Evolutionary conservation across 2,888 invertebrate genomes (phyloP), one percentile per base, ranked within the genome.

Genomic region (Dromius quadrimaculatus): DNA sequence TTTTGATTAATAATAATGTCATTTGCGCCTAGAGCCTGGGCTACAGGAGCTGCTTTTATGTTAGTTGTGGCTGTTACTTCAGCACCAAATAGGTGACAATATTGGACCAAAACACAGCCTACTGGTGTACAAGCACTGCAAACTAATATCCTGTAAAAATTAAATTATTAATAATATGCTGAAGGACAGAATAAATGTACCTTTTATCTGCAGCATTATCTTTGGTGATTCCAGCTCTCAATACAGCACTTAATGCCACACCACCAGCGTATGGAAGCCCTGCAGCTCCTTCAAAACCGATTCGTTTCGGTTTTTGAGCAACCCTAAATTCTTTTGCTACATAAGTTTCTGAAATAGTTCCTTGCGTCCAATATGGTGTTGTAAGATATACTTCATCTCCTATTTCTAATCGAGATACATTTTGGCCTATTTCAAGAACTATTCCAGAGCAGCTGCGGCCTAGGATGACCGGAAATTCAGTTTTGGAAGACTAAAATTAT

Each of bases 371-470:
- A 72, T 85, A 86, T 41, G 88, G 87, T 11, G 85, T 83, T 2
- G 84, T 82, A 59, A 86, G 78, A 85, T 87, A 88, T 22, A 89
- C 88, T 79, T 87, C 87, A 76, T 89, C 89, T 1, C 89, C 89
- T 17, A 88, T 83, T 75, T 88, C 87, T 74, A 89, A 84, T 71
- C 85, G 81, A 19, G 81, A 82, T 4, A 89, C 88, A 73, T 83
- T 82, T 72, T 81, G 82, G n/a, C 89, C 89, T 43, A 88, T 83
- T 73, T 88, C 88, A 17, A 86, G 82, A 6, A 89, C 84, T 36
- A 88, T 78, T 23, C 90, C 90, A 6, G 88, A 82, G 77, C 89
- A 88, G 77, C 88, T 88, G 73, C 89, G 83, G 0, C 90, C 90
- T 32, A 89, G 78, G 45, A 85, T 84, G 54, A 89, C 82, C 11